Conservation (phyloP, 2,888 invertebrate species). For the Mactromeris polynyma region DNA sequence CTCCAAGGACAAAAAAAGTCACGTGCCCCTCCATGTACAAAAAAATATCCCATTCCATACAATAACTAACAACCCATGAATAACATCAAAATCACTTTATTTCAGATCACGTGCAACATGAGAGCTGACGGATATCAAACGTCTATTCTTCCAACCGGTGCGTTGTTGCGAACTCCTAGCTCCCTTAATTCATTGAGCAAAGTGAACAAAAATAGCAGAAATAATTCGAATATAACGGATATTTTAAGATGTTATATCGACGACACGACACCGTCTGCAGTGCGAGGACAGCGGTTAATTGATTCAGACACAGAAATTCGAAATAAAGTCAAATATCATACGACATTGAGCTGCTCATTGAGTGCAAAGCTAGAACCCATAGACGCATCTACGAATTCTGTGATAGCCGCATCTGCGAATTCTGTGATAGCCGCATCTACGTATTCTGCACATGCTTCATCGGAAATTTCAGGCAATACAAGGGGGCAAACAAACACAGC, state of each 20-base stretch:
- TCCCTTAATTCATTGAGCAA: constrained; percentile 16
- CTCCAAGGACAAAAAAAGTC: too few relatives aligned
- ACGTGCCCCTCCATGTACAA: too few relatives aligned
- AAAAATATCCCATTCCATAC: not conserved
- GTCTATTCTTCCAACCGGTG: not conserved
- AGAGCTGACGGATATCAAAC: not conserved
- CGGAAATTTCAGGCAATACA: not conserved
- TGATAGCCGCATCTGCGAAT: not conserved
- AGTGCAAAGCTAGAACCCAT: not conserved
- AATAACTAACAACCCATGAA: not conserved
- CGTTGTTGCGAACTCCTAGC: not conserved
- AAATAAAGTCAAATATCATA: constrained; percentile 11
- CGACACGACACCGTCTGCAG: not conserved
- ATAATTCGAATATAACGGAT: not conserved
- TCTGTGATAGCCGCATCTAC: not conserved
- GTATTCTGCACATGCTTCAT: not conserved
- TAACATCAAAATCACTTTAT: not conserved
- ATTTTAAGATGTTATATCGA: constrained; percentile 21
- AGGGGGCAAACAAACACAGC: not conserved
- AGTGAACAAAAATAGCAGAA: not conserved
- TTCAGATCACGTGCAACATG: not conserved
- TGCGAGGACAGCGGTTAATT: not conserved
- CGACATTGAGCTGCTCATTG: not conserved
- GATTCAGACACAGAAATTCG: not conserved
- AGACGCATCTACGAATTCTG: not conserved